Conservation (phyloP, 1,140 invertebrate species). For the Radopholus similis region DNA sequence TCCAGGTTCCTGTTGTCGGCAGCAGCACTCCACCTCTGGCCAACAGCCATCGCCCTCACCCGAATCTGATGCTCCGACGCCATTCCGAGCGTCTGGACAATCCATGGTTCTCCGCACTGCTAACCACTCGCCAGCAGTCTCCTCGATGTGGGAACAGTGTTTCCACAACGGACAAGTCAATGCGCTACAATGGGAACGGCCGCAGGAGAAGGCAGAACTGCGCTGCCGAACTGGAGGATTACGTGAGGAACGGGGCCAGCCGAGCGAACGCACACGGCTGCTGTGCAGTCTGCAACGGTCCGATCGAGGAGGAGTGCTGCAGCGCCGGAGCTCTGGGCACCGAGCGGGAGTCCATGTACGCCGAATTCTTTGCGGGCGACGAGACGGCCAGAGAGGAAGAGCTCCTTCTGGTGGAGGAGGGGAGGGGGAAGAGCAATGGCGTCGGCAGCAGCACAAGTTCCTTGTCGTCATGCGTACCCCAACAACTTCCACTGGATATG, state of each 20-base stretch:
- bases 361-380: neutral
- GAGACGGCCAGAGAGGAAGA: neutral
- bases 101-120: conserved; percentile 40
- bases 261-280: neutral
- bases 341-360: conserved; percentile 5
- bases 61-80: no score
- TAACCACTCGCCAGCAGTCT: conserved; percentile 23
- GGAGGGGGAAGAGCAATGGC: neutral
- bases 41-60: no score
- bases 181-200: no score
- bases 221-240: neutral
- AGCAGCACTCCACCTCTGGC: neutral
- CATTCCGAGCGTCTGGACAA: conserved; percentile 24
- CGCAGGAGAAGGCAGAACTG: no score
- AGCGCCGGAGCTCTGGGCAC: neutral
- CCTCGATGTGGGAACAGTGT: no score
- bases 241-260: neutral
- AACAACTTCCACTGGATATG: neutral
- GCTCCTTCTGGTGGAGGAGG: neutral
- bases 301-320: conserved; percentile 2
- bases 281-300: neutral
- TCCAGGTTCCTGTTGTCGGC: neutral
- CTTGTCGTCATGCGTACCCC: no score
- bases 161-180: no score
- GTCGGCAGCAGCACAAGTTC: neutral